Evolutionary conservation across 2,888 invertebrate genomes (phyloP), one percentile per base, ranked within the genome.

Genomic region (Sesia apiformis): DNA sequence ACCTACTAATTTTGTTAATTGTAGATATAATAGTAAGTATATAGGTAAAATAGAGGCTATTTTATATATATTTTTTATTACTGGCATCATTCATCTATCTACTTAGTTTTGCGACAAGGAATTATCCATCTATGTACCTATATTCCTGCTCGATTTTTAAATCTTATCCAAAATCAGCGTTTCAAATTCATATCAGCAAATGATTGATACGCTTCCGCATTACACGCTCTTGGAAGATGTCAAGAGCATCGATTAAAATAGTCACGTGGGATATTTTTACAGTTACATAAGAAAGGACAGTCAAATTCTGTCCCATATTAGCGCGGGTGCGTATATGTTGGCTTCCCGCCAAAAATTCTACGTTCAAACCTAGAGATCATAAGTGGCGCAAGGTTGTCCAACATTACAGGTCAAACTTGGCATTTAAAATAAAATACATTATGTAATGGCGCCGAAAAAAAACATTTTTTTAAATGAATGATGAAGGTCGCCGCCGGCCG

Each of bases 261-360:
- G 52, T 60, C 61, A 59, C 63, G 62, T 62, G 65, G 57, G 58
- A 8, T 46, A 46, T 46, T 23, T 23, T 46, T 46, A 46, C n/a
- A 60, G 58, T 77, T 77, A 76, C 65, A 69, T 76, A 76, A 76
- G 66, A 64, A 70, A 50, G 50, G 38, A 39, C 54, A 58, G 51
- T 40, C 40, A 55, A 67, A 69, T 66, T 60, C 61, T 64, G 69
- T 65, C 66, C 68, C 63, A 63, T 65, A 64, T 62, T 59, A 63
- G 64, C 59, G 60, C 56, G 61, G 63, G 58, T 62, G 62, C 59
- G 66, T 60, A 50, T 54, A 57, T 23, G 23, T 64, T 78, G 79
- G 78, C 70, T n/a, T 2, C 0, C 4, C n/a, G 72, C 79, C 79
- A 79, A 70, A n/a, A 59, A 61, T 69, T 69, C 67, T 66, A 75